Percentiles rank a stretch among this genome's conserved stretches.
These are phyloP conservation scores for Diorhabda sublineata DNA, from an alignment of 1,140 invertebrate species.

Conservation along the genomic window DNA sequence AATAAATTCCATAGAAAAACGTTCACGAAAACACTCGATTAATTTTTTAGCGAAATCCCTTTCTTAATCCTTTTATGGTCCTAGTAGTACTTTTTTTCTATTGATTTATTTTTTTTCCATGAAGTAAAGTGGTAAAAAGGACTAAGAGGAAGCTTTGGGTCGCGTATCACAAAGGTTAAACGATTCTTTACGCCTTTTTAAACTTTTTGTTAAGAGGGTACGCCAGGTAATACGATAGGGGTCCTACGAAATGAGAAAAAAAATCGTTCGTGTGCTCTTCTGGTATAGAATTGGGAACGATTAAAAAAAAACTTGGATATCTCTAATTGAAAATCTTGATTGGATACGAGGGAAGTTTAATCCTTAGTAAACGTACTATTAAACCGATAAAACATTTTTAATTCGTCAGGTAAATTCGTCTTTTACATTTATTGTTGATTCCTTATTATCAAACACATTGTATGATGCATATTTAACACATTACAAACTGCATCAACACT, in stretches of 20 bases:
- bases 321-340: constrained; percentile 19
- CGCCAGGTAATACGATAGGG: constrained; percentile 21
- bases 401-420: too few species aligned
- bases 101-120: not conserved
- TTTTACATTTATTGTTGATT: too few species aligned
- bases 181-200: constrained; percentile 23
- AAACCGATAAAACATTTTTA: too few species aligned
- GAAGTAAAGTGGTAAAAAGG: constrained; percentile 13
- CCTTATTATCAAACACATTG: too few species aligned
- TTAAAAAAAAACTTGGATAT: not conserved
- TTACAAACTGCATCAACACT: too few species aligned
- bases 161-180: constrained; percentile 19
- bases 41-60: not conserved
- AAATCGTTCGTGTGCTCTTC: constrained; percentile 15
- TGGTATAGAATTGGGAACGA: constrained; percentile 12
- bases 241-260: constrained; percentile 10
- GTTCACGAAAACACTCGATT: not conserved
- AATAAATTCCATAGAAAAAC: not conserved
- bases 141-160: constrained; percentile 4
- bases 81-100: not conserved
- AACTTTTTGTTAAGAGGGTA: constrained; percentile 13
- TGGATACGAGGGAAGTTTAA: not conserved
- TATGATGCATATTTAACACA: too few species aligned
- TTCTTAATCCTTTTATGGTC: not conserved
- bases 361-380: too few species aligned